Base-by-base conservation (phyloP, 2,113 vertebrate species). In the Heterotilapia buettikoferi region DNA sequence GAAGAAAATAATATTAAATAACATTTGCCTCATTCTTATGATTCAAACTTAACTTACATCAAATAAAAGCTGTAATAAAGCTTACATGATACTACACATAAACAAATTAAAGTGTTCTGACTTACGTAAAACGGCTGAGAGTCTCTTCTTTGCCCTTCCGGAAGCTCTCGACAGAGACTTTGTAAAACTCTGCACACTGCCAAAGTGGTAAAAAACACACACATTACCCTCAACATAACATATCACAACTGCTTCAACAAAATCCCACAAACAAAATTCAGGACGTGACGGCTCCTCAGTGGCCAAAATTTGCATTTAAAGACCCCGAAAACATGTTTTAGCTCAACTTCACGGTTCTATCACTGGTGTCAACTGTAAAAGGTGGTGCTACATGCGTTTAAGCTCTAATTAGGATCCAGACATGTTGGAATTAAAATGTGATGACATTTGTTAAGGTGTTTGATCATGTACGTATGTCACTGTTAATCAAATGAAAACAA, bases 111-210 rank as follows among this genome's bases (percentile, higher is more conserved):
- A 29, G 14, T 43, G 38, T 43, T 21, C 9, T 9, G n/a, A 92
- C 95, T 98, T 95, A 98, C 98, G 96, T 96, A 96, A 98, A 99
- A 19, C 97, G 97, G 10, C 95, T 90, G 83, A 96, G 96, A 45
- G 98, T 97, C 53, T 98, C 98, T 50, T 97, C 96, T 12, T 97
- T 97, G 89, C 98, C 97, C 93, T 97, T 97, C 86, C 97, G 96
- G 95, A 98, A 98, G 31, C 97, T 97, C 89, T 99, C 97, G 0
- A 97, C 96, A 66, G 97, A 98, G 33, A 97, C 96, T 96, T 97
- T 98, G 96, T 98, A 97, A 95, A 98, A 98, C 84, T 97, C 96
- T 9, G 97, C 92, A 82, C 97, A 97, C 98, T 98, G 94, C 45
- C 19, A 82, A 21, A 73, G 6, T 24, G 5, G 14, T 3, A 43